These are phyloP conservation scores for Cenopis cana DNA, from an alignment of 2,888 invertebrate species.

Conservation along the genomic window DNA sequence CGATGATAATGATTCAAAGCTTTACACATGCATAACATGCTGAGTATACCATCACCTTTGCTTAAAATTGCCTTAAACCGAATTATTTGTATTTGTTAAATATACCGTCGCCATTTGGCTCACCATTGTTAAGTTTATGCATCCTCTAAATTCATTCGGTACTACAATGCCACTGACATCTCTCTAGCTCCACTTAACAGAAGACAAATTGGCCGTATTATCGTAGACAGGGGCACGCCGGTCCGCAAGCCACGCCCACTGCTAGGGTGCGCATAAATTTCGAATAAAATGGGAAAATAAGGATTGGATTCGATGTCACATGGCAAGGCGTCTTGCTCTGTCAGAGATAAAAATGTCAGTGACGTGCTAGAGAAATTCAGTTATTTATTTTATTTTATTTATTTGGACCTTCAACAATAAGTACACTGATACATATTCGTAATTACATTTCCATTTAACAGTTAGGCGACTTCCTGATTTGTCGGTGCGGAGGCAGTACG, in stretches of 20 bases:
- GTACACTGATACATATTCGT: too few species aligned
- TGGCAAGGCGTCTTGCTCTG: conserved; percentile 23
- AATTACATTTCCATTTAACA: too few species aligned
- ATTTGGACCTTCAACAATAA: too few species aligned
- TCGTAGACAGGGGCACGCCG: conserved; percentile 40
- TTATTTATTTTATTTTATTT: too few species aligned
- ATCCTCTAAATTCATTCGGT: conserved; percentile 20
- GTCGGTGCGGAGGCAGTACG: too few species aligned
- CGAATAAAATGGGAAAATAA: conserved; percentile 24
- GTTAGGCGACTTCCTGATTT: too few species aligned
- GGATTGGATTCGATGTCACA: conserved; percentile 31
- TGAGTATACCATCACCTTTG: too few species aligned
- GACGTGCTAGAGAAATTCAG: not conserved
- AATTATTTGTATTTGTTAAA: not conserved
- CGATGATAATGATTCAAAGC: too few species aligned
- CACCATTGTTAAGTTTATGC: not conserved
- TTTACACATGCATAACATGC: too few species aligned
- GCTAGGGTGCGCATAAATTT: conserved; percentile 27
- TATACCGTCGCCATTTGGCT: not conserved
- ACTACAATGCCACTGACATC: conserved; percentile 14
- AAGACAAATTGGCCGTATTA: conserved; percentile 48
- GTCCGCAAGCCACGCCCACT: conserved; percentile 29
- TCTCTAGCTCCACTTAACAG: conserved; percentile 46
- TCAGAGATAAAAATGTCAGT: not conserved
- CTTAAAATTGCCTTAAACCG: too few species aligned